Evolutionary conservation across 2,888 invertebrate species (phyloP), one percentile per base, ranked within the genome.

Genomic region (Brachycybe producta): DNA sequence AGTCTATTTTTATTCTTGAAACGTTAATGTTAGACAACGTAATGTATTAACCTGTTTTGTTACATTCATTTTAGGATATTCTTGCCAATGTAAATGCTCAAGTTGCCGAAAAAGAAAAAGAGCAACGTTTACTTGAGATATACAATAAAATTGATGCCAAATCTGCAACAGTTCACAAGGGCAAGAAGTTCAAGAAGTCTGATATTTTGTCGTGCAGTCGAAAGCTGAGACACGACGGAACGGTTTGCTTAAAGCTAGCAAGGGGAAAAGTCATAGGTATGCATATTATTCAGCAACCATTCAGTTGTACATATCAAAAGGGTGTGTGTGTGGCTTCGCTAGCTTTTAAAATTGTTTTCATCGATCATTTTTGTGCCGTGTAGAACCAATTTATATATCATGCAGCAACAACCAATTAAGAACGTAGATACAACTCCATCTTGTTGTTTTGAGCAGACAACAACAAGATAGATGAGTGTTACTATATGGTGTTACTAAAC

Each of bases 141-240:
- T 92, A 88, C 69, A 82, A 86, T 64, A 73, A 82, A 57, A 84
- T 95, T 58, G 95, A 95, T 67, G 83, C 87, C 3, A 90, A 94
- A 67, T 90, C 92, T 0, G 87, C 83, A 63, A 83, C 86, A 1
- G 56, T 82, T 78, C 69, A 62, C 57, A 65, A 63, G 52, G 65
- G 66, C n/a, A 76, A 78, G 56, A 91, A 91, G 66, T 94, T 94
- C 66, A 91, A 87, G 69, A 92, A 92, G 68, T 84, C 86, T 17
- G 91, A 92, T 65, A 79, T 94, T 54, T 70, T 88, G 56, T 80
- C 82, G 58, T 82, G 82, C 30, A 84, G 83, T 61, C 75, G 92
- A 53, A 81, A 83, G 56, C 72, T 92, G 35, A 82, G 82, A 73
- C 78, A 60, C 65, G 91, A 92, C 67, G 92, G 91, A 1, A 77